Evolutionary conservation across 1,140 invertebrate genomes (phyloP).

Genomic region (Charaxes varanes): DNA sequence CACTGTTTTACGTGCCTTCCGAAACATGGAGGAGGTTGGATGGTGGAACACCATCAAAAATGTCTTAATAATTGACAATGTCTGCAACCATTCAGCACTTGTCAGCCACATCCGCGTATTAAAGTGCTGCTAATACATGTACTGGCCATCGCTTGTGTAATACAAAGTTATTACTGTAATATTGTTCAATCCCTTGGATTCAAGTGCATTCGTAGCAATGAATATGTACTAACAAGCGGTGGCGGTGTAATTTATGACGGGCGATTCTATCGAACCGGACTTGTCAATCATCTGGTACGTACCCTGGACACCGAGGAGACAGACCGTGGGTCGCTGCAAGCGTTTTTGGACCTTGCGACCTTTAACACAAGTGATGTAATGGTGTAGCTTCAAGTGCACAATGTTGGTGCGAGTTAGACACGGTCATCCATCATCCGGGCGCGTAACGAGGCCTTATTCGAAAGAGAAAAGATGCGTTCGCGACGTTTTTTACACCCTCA

Average conservation of each 20-base stretch:
- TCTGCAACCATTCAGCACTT: too few relatives aligned
- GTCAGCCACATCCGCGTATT: too few relatives aligned
- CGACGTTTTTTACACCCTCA: slow-evolving; percentile 49
- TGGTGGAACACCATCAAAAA: too few relatives aligned
- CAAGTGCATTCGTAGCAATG: slow-evolving; percentile 41
- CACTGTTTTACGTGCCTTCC: too few relatives aligned
- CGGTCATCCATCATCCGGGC: slow-evolving; percentile 62
- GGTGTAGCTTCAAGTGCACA: slow-evolving; percentile 4
- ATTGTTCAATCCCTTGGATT: slow-evolving; percentile 23
- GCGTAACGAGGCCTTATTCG: slow-evolving; percentile 67
- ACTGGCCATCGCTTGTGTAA: too few relatives aligned
- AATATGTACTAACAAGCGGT: slow-evolving; percentile 68
- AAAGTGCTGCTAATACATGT: too few relatives aligned
- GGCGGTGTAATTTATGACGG: slow-evolving; percentile 66
- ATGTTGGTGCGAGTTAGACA: slow-evolving; percentile 32
- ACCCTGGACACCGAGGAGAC: slow-evolving; percentile 31
- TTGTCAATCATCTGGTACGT: slow-evolving; percentile 61
- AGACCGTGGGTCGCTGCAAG: slow-evolving; percentile 11
- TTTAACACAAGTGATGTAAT: slow-evolving; percentile 8
- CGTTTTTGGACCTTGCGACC: slow-evolving; percentile 25
- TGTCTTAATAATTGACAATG: too few relatives aligned
- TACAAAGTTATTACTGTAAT: slow-evolving; percentile 7
- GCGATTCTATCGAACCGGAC: slow-evolving; percentile 60
- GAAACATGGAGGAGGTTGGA: too few relatives aligned
- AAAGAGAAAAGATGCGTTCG: slow-evolving; percentile 38